Base-by-base conservation (phyloP, 2,888 invertebrate species). In the Nomada ruficornis region DNA sequence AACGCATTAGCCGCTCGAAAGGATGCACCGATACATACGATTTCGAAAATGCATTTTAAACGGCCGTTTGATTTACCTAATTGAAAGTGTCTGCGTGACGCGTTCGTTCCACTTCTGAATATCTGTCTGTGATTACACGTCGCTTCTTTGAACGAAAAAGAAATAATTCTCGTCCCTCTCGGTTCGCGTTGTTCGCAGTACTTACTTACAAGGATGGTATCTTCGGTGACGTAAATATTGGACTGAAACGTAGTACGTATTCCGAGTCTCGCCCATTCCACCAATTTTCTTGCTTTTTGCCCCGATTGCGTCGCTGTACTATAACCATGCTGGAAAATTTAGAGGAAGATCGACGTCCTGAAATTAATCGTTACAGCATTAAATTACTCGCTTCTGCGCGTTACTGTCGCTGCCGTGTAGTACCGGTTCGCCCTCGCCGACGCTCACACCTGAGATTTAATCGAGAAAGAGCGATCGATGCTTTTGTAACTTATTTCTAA, bases 201-300 rank as follows among this genome's bases (percentile, higher is more conserved):
- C 70, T 74, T 82, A 88, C 88, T 86, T 36, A 36, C 0, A 36
- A 84, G 88, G 88, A 88, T 82, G 69, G 88, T 87, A 87, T 88
- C 86, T 74, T 77, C 81, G 73, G 47, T 87, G 87, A 87, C 86
- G 87, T 64, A 84, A 86, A 76, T 60, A 80, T 62, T 50, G 71
- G 54, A 54, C 68, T 55, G 86, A 84, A 84, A 79, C 76, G 74
- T 73, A 55, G 72, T 54, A 54, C 1, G 54, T 54, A 54, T 54
- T 20, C 44, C 44, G 7, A 71, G 55, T 18, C 57, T 50, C 62
- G 69, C 52, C 54, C 47, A 78, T 59, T 77, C 77, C 76, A 65
- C 77, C 83, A 74, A 83, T 87, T 85, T 83, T 64, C 76, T 57
- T 52, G 73, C 29, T 76, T 75, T 83, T 77, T 65, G 77, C 64